Conservation (phyloP, 2,797 vertebrate genomes). For the Morelia viridis region DNA sequence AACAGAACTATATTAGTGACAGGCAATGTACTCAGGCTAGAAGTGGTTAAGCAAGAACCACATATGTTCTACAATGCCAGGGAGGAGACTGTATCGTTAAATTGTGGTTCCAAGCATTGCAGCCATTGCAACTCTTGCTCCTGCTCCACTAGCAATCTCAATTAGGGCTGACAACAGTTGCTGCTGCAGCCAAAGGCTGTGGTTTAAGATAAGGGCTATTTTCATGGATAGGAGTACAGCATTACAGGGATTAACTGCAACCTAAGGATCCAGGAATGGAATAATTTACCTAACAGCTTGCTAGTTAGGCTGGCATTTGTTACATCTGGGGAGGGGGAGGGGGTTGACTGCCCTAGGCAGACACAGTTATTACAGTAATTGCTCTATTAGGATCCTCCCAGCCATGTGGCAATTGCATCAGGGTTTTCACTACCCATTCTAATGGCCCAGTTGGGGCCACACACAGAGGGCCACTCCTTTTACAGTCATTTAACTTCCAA, state of each 20-base stretch:
- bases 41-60: neutral
- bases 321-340: neutral
- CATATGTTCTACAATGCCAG: neutral
- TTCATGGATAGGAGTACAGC: slow-evolving; percentile 42
- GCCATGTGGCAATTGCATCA: neutral
- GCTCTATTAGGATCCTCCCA: slow-evolving; percentile 18
- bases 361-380: neutral
- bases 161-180: slow-evolving; percentile 21
- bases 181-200: slow-evolving; percentile 30
- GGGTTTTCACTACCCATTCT: neutral
- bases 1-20: neutral
- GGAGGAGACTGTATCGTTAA: neutral
- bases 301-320: slow-evolving; percentile 13
- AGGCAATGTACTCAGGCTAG: neutral
- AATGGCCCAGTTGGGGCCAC: neutral
- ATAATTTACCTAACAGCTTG: slow-evolving; percentile 47
- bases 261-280: slow-evolving; percentile 40
- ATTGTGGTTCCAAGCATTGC: neutral
- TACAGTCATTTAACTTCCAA: neutral
- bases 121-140: slow-evolving; percentile 11
- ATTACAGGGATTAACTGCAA: slow-evolving; percentile 22
- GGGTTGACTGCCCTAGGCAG: neutral
- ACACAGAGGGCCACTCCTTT: neutral
- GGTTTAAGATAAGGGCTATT: slow-evolving; percentile 24
- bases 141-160: slow-evolving; percentile 17